Evolutionary conservation across 2,888 invertebrate species (phyloP).

Genomic region (Sinelater perroti): DNA sequence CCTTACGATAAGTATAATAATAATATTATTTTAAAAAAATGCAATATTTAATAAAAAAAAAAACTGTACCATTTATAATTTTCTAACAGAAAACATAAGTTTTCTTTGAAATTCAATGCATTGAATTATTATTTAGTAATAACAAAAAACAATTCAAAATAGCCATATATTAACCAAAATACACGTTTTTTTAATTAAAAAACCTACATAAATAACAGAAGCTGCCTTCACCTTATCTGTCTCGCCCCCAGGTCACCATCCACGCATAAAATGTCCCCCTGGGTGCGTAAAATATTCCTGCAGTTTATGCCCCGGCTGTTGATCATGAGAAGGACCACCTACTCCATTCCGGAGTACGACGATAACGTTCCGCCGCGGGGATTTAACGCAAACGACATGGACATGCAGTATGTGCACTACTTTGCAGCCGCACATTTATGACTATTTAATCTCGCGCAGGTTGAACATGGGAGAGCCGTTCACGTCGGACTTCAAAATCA

Average conservation of each 20-base stretch:
- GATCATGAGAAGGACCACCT: slow-evolving; percentile 91
- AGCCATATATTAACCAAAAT: no score
- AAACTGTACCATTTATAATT: no score
- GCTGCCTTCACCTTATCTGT: slow-evolving; percentile 17
- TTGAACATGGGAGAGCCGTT: slow-evolving; percentile 60
- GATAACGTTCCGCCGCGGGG: slow-evolving; percentile 81
- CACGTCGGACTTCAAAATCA: slow-evolving; percentile 60
- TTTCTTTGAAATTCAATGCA: no score
- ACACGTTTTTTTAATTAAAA: no score
- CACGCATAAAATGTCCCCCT: slow-evolving; percentile 92
- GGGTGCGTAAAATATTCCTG: slow-evolving; percentile 89
- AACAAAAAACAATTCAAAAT: no score
- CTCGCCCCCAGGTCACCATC: slow-evolving; percentile 92
- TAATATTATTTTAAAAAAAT: no score
- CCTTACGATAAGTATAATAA: no score
- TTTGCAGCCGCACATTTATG: no score
- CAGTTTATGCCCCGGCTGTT: slow-evolving; percentile 90
- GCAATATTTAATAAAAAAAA: no score
- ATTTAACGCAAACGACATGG: slow-evolving; percentile 82
- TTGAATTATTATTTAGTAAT: no score
- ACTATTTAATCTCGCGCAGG: slow-evolving; percentile 44
- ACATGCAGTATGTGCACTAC: slow-evolving; percentile 83
- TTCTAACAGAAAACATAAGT: no score
- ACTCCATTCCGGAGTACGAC: slow-evolving; percentile 84
- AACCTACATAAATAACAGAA: not conserved